A percentile compares a stretch with the other conserved stretches of the same genome.
Conservation (phyloP, 2,113 vertebrate species). For the Scartelaos histophorus region DNA sequence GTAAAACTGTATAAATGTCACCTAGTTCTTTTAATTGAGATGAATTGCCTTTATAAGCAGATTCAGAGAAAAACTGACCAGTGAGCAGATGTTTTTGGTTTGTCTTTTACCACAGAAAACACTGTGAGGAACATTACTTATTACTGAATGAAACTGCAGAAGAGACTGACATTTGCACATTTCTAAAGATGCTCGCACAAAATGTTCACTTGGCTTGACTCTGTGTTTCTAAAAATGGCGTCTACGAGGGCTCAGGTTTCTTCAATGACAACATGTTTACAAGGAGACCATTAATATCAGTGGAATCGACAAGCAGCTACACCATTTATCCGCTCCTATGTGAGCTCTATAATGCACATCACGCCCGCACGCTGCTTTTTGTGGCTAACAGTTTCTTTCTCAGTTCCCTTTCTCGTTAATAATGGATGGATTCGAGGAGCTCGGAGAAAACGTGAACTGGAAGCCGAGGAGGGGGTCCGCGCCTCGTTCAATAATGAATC, state of each 20-base stretch:
- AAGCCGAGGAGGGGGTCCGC: slow-evolving; percentile 67
- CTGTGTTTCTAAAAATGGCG: background rate
- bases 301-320: slow-evolving; percentile 18
- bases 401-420: slow-evolving; percentile 58
- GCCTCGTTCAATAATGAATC: slow-evolving; percentile 76
- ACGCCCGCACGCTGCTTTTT: slow-evolving; percentile 36
- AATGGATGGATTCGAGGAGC: slow-evolving; percentile 67
- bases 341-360: slow-evolving; percentile 35
- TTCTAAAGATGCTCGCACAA: background rate
- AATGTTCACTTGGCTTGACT: background rate
- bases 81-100: too few species aligned
- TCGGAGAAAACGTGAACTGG: slow-evolving; percentile 69
- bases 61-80: too few species aligned
- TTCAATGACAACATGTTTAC: background rate
- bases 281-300: background rate
- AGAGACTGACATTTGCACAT: too few species aligned
- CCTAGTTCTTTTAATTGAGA: too few species aligned
- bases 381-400: slow-evolving; percentile 54
- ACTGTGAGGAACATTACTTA: too few species aligned
- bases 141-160: too few species aligned
- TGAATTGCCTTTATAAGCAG: too few species aligned
- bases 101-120: background rate
- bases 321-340: slow-evolving; percentile 8
- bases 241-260: background rate
- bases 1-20: too few species aligned